phyloP scores from a whole-genome alignment of 37 sponge, comb jelly and placozoan species.

The Chondrosia reniformis region DNA sequence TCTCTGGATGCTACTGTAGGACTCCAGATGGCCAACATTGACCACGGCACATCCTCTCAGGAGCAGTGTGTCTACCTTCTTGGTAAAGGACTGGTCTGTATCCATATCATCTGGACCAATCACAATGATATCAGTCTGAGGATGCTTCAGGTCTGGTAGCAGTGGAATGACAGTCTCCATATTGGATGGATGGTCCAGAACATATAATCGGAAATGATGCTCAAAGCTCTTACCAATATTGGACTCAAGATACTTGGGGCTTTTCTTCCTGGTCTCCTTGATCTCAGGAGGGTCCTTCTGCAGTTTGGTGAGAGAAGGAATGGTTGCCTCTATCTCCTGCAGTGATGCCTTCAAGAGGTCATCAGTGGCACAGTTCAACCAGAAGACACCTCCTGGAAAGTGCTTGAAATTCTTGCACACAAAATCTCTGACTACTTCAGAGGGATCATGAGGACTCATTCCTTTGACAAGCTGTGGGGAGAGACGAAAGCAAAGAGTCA shows the following conservation, averaged over 20 bases:
- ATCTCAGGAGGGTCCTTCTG: not conserved
- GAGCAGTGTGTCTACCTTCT: not conserved
- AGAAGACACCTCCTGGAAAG: constrained; percentile 51
- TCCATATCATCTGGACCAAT: constrained; percentile 3
- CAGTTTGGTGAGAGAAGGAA: not conserved
- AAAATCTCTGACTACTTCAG: constrained; percentile 41
- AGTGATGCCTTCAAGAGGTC: constrained; percentile 35
- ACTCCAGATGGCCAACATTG: constrained; percentile 6
- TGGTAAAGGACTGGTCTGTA: constrained; percentile 4
- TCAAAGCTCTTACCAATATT: not conserved
- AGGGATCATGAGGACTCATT: constrained; percentile 18
- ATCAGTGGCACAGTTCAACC: constrained; percentile 9
- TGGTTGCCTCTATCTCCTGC: constrained; percentile 12
- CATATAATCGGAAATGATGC: not conserved
- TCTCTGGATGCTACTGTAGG: not conserved
- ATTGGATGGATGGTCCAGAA: constrained; percentile 1
- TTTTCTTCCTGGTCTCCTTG: not conserved
- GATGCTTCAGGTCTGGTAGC: constrained; percentile 7
- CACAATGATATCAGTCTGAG: constrained; percentile 24
- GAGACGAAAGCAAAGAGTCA: not conserved
- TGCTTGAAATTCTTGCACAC: constrained; percentile 17
- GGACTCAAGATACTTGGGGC: not conserved
- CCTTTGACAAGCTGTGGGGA: constrained; percentile 37
- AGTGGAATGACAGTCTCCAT: not conserved
- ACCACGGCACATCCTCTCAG: constrained; percentile 12